These are phyloP conservation scores for Meandrusa payeni DNA, from an alignment of 2,888 invertebrate species.

Conservation along the genomic window DNA sequence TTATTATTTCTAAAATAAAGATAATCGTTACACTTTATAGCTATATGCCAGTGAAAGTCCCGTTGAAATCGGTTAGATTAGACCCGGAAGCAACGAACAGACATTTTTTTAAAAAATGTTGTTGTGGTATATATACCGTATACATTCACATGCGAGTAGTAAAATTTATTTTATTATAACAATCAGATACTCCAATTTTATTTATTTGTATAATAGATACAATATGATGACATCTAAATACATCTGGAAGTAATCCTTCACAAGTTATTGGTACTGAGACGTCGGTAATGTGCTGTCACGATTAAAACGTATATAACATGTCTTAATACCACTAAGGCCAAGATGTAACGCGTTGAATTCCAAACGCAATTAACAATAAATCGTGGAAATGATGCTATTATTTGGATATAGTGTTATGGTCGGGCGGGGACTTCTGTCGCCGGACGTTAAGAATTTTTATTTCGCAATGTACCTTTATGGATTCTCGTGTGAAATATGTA, in stretches of 20 bases:
- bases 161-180: no score
- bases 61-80: no score
- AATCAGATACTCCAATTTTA: no score
- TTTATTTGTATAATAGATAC: no score
- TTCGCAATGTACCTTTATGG: background rate
- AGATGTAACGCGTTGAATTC: background rate
- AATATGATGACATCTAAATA: background rate
- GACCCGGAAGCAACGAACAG: no score
- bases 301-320: constrained; percentile 1
- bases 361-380: constrained; percentile 16
- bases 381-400: constrained; percentile 10
- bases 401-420: background rate
- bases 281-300: background rate
- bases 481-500: background rate
- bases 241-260: background rate
- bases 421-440: background rate
- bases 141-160: no score
- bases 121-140: no score
- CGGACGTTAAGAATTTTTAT: constrained; percentile 2
- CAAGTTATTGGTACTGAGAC: background rate
- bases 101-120: no score
- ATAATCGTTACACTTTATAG: no score
- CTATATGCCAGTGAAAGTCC: no score
- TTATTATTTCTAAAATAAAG: no score
- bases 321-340: constrained; percentile 1